Percentiles rank a stretch among this genome's conserved stretches.
Conservation (phyloP, 2,888 invertebrate species). For the Dexiosoma caninum region DNA sequence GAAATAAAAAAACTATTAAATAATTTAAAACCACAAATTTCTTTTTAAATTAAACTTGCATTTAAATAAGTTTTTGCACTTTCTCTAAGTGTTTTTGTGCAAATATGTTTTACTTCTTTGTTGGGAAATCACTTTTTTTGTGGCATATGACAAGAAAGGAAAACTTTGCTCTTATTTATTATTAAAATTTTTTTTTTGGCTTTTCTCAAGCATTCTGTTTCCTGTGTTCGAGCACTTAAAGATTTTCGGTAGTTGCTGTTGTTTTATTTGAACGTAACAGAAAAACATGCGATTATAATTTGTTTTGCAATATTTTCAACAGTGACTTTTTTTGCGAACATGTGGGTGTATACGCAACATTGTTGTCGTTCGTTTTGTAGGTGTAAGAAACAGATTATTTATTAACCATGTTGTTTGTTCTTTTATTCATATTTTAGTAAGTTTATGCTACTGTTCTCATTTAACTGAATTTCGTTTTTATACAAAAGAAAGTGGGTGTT, state of each 20-base stretch:
- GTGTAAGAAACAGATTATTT: constrained; percentile 56
- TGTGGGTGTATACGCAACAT: constrained; percentile 45
- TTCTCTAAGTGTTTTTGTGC: neutral
- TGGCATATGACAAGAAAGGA: constrained; percentile 53
- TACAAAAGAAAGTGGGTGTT: constrained; percentile 4
- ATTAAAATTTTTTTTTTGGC: no score
- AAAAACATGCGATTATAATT: constrained; percentile 48
- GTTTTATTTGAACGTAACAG: constrained; percentile 17
- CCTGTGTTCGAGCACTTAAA: constrained; percentile 41
- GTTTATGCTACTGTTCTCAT: constrained; percentile 5
- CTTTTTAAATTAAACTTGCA: neutral
- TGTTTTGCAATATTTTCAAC: constrained; percentile 7
- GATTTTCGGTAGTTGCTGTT: constrained; percentile 29
- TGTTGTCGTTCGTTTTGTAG: constrained; percentile 48
- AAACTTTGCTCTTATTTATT: neutral
- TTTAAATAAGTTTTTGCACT: neutral
- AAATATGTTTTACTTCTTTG: neutral
- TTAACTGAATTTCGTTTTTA: neutral
- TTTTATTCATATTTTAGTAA: neutral
- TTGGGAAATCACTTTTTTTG: constrained; percentile 39
- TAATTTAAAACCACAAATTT: no score
- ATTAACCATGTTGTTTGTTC: constrained; percentile 45
- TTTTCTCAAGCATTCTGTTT: constrained; percentile 18
- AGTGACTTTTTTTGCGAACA: neutral
- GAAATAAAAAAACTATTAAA: no score